Conservation (phyloP, 2,113 vertebrate species). For the Toxostoma redivivum region DNA sequence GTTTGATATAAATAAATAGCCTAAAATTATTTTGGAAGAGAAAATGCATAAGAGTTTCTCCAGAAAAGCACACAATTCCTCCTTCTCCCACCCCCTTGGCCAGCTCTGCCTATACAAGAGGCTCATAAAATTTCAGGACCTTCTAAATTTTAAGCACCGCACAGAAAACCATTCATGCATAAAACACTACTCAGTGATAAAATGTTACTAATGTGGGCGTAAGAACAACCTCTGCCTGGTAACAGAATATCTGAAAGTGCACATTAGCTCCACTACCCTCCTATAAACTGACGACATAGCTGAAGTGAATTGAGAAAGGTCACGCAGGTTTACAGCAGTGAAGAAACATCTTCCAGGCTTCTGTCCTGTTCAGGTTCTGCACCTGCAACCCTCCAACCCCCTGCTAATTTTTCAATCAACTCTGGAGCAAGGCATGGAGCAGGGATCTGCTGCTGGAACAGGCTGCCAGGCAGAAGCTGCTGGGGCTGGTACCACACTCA, state of each 20-base stretch:
- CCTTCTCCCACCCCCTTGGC: rapidly evolving
- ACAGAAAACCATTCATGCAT: neutral
- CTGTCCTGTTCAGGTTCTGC: neutral
- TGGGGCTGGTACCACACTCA: neutral
- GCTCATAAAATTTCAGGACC: neutral
- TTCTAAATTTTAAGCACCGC: neutral
- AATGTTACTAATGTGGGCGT: neutral
- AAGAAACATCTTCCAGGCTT: neutral
- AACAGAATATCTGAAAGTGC: neutral
- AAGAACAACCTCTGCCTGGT: neutral
- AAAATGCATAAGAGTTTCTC: neutral
- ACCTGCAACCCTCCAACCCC: neutral
- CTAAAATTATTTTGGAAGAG: neutral
- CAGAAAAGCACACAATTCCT: neutral
- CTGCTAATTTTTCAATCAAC: neutral
- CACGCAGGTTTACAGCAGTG: neutral
- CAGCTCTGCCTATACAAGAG: neutral
- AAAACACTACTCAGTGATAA: neutral
- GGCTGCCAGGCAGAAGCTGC: neutral
- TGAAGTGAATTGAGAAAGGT: neutral
- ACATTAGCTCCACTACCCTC: neutral
- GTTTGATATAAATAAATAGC: neutral
- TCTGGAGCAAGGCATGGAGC: neutral
- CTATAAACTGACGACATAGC: neutral
- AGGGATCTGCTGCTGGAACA: neutral